A percentile compares a stretch with the other conserved stretches of the same genome.
Conservation (phyloP, 1,140 invertebrate species). For the Zaprionus capensis region DNA sequence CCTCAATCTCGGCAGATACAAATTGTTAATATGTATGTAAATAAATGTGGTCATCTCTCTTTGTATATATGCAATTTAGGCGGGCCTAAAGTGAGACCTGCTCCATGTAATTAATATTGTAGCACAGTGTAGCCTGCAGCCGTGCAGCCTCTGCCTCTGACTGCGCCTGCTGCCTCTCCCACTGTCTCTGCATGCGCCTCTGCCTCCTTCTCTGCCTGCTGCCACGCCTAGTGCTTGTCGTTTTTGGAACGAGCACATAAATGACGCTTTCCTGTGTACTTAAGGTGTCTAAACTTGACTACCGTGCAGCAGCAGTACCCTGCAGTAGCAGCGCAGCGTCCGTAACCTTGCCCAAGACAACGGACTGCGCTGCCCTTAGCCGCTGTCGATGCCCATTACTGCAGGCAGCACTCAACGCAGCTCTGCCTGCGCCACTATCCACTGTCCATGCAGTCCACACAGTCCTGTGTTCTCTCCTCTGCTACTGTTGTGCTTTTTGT, state of each 20-base stretch:
- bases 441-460: neutral
- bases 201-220: conserved; percentile 1
- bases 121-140: conserved; percentile 34
- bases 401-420: conserved; percentile 56
- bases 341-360: conserved; percentile 77
- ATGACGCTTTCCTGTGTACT: conserved; percentile 81
- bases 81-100: conserved; percentile 51
- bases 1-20: conserved; percentile 49
- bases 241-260: conserved; percentile 77
- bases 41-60: conserved; percentile 8
- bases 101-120: conserved; percentile 67
- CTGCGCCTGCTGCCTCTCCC: neutral
- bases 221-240: conserved; percentile 73
- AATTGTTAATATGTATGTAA: conserved; percentile 20
- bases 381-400: conserved; percentile 77
- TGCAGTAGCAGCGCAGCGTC: conserved; percentile 23
- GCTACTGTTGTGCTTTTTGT: conserved; percentile 75
- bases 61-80: conserved; percentile 54
- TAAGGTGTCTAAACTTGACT: conserved; percentile 82
- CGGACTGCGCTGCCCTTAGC: conserved; percentile 12
- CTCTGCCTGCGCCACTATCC: conserved; percentile 9
- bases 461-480: neutral
- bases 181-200: neutral
- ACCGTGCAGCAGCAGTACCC: conserved; percentile 55
- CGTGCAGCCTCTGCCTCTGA: neutral